A percentile compares a stretch with the other conserved stretches of the same genome.
These are phyloP conservation scores for Cyprinodon tularosa DNA, from an alignment of 2,113 vertebrate species.

Conservation along the genomic window DNA sequence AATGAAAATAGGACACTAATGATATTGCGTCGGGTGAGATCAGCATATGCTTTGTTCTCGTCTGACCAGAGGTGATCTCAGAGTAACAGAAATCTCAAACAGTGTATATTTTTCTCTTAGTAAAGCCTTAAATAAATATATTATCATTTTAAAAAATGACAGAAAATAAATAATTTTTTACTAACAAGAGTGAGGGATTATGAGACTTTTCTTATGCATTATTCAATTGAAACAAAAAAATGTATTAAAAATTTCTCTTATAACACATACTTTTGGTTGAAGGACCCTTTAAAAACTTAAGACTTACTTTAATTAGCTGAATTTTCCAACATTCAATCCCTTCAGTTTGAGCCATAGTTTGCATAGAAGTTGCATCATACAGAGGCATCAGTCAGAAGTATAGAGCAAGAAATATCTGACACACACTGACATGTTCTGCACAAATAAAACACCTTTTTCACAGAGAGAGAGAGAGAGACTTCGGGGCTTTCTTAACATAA, in stretches of 20 bases:
- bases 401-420: too few relatives aligned
- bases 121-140: background rate
- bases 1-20: constrained; percentile 33
- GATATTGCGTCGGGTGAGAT: constrained; percentile 5
- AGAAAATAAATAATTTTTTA: too few relatives aligned
- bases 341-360: too few relatives aligned
- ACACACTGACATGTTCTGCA: too few relatives aligned
- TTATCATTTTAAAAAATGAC: background rate
- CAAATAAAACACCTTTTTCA: too few relatives aligned
- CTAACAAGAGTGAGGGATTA: too few relatives aligned
- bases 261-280: background rate
- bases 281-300: background rate
- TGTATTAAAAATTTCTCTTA: too few relatives aligned
- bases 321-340: too few relatives aligned
- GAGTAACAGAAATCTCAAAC: background rate
- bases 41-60: constrained; percentile 18
- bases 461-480: too few relatives aligned
- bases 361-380: too few relatives aligned
- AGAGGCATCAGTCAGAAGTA: too few relatives aligned
- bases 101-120: background rate
- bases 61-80: background rate
- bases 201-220: background rate
- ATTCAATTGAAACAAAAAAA: background rate
- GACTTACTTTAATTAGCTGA: background rate
- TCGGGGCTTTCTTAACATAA: too few relatives aligned